Percentiles rank a stretch among this genome's conserved stretches.
Conservation (phyloP, 2,797 vertebrate genomes). For the Anas bernieri region DNA sequence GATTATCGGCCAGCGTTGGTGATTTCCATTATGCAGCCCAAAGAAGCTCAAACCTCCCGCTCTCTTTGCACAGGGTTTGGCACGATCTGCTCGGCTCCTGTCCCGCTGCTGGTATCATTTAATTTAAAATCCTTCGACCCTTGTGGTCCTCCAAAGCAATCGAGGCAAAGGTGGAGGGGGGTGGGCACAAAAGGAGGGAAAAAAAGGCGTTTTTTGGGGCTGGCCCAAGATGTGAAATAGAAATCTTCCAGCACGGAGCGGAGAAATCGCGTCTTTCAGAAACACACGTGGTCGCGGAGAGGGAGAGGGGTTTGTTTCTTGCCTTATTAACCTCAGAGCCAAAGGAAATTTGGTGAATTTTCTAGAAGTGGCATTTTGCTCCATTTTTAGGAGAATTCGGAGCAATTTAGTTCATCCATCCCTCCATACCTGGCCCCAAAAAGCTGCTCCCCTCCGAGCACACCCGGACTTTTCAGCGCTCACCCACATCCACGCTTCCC, state of each 20-base stretch:
- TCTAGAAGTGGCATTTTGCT: neutral
- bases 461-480: neutral
- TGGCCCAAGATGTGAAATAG: rapidly evolving
- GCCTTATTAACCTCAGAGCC: neutral
- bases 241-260: neutral
- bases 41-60: neutral
- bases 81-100: neutral
- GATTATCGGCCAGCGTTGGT: conserved; percentile 24
- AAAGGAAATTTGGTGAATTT: neutral
- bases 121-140: neutral
- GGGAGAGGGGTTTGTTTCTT: neutral
- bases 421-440: neutral
- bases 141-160: neutral
- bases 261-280: neutral
- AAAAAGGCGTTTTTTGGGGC: neutral
- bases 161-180: neutral
- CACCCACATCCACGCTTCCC: conserved; percentile 25
- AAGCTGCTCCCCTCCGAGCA: neutral
- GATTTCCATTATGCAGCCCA: conserved; percentile 40
- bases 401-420: neutral
- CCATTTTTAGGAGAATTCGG: neutral
- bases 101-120: neutral
- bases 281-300: neutral
- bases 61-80: conserved; percentile 28
- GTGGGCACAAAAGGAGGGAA: rapidly evolving